Conservation (phyloP, 1,140 invertebrate genomes). For the Teleogryllus occipitalis region DNA sequence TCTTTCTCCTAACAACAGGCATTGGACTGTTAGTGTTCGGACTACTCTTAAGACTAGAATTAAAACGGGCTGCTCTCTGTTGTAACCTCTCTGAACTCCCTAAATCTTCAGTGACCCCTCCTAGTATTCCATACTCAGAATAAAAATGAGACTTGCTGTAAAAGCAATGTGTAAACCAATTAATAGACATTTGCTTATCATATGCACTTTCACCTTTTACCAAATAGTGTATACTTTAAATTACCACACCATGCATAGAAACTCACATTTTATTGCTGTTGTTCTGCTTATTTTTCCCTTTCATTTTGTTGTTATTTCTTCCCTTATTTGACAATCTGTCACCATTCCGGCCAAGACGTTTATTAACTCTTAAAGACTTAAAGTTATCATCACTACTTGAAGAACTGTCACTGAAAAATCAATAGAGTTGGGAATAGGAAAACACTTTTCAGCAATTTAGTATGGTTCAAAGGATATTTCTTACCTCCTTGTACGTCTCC, state of each 20-base stretch:
- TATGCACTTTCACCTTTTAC: not conserved
- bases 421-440: not conserved
- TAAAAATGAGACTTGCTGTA: slow-evolving; percentile 48
- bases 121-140: slow-evolving; percentile 49
- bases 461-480: not conserved
- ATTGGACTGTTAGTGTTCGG: slow-evolving; percentile 28
- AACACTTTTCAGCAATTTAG: not conserved
- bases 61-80: slow-evolving; percentile 80
- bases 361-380: slow-evolving; percentile 35
- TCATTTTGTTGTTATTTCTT: slow-evolving; percentile 15
- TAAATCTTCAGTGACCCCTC: slow-evolving; percentile 10
- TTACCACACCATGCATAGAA: not conserved
- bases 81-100: slow-evolving; percentile 53
- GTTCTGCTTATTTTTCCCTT: slow-evolving; percentile 17
- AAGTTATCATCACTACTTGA: slow-evolving; percentile 34
- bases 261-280: slow-evolving; percentile 6
- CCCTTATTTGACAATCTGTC: slow-evolving; percentile 31
- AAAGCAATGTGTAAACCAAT: not conserved
- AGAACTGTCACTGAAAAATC: slow-evolving; percentile 31
- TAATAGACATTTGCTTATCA: not conserved
- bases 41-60: slow-evolving; percentile 33
- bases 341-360: slow-evolving; percentile 31
- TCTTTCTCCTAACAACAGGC: slow-evolving; percentile 20
- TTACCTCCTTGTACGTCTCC: slow-evolving; percentile 22
- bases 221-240: not conserved